These are phyloP conservation scores for Trichoplusia ni DNA, from an alignment of 1,140 invertebrate species.

Conservation along the genomic window DNA sequence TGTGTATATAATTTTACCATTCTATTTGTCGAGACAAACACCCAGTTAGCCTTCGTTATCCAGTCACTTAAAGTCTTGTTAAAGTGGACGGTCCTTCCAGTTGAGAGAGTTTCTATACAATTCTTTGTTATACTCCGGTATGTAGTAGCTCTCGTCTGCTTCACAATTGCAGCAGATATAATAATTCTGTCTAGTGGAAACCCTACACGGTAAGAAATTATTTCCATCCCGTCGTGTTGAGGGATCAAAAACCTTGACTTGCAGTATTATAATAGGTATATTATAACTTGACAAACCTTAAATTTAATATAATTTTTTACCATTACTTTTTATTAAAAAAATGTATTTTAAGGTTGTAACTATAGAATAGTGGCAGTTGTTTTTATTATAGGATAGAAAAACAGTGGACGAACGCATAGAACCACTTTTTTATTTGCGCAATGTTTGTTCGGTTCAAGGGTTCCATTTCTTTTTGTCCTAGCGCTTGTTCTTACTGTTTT, in stretches of 20 bases:
- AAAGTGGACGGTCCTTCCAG: slow-evolving; percentile 27
- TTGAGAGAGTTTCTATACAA: slow-evolving; percentile 26
- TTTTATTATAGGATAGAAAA: no score
- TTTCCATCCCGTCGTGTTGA: slow-evolving; percentile 5
- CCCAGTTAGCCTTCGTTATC: slow-evolving; percentile 31
- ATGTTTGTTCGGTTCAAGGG: no score
- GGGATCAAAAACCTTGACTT: slow-evolving; percentile 8
- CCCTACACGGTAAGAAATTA: slow-evolving; percentile 10
- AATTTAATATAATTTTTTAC: background rate
- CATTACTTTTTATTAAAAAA: background rate
- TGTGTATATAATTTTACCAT: slow-evolving; percentile 1
- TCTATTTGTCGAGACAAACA: slow-evolving; percentile 19
- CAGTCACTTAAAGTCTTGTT: slow-evolving; percentile 25
- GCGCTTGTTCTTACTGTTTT: no score
- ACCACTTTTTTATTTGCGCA: no score
- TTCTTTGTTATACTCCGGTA: slow-evolving; percentile 23
- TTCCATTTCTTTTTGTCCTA: no score
- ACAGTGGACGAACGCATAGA: no score
- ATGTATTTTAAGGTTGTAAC: no score
- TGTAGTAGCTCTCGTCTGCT: slow-evolving; percentile 24
- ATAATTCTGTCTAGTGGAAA: slow-evolving; percentile 16
- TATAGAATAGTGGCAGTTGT: no score
- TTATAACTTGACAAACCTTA: slow-evolving; percentile 11
- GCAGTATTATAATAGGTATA: background rate
- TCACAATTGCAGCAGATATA: slow-evolving; percentile 21